These are phyloP conservation scores for Frankliniella intonsa DNA, from an alignment of 2,888 invertebrate species.

Conservation along the genomic window DNA sequence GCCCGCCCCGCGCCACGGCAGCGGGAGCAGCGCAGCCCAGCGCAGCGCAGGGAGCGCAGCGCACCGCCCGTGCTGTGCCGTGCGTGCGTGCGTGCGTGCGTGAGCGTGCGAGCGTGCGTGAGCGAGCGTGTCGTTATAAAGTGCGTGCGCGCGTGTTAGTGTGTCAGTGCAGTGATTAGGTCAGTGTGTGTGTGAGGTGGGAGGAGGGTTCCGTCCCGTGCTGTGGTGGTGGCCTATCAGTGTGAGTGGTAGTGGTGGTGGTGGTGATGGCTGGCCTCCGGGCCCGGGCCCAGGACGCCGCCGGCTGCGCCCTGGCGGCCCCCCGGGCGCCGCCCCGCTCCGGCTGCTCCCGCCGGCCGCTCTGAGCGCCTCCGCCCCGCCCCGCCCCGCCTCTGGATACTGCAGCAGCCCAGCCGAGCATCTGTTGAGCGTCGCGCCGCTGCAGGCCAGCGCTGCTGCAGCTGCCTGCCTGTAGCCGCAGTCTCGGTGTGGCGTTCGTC, in stretches of 20 bases:
- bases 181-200: no score
- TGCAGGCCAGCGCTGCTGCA: neutral
- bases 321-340: neutral
- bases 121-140: neutral
- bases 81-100: neutral
- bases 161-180: neutral
- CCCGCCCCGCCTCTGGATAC: no score
- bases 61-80: neutral
- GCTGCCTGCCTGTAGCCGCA: neutral
- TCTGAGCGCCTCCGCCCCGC: neutral
- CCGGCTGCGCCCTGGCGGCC: neutral
- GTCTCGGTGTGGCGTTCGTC: no score
- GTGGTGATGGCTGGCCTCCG: neutral
- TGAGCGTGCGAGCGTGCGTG: neutral
- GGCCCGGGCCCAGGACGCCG: neutral
- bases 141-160: neutral
- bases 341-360: neutral
- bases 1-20: neutral
- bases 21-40: neutral
- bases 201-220: no score
- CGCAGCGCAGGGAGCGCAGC: neutral
- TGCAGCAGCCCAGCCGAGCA: no score
- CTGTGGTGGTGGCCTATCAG: neutral
- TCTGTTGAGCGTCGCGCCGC: no score
- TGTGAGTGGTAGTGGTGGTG: neutral